phyloP scores from a whole-genome alignment of 2,113 vertebrate genomes.

The Motacilla tschutschensis region DNA sequence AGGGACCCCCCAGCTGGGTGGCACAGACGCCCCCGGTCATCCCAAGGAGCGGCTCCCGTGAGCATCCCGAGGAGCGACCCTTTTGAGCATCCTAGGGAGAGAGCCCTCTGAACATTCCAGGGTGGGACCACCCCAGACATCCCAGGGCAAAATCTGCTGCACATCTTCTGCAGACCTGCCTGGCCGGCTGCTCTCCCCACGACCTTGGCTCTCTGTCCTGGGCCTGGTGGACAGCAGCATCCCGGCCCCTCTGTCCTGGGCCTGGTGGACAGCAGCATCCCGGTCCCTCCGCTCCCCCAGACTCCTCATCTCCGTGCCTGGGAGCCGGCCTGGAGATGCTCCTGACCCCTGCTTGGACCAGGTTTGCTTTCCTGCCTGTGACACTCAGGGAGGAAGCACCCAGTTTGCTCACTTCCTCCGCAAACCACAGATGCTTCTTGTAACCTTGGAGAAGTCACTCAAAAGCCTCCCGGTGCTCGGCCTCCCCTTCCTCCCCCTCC shows the following conservation, averaged over 20 bases:
- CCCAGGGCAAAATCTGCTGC: not conserved
- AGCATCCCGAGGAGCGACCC: not conserved
- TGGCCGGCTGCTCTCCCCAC: not conserved
- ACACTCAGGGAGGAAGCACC: not conserved
- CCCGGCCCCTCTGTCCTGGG: not conserved
- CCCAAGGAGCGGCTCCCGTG: not conserved
- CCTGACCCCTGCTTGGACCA: not conserved
- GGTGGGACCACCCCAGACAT: not conserved
- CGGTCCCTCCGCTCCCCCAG: not conserved
- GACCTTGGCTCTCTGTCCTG: conserved; percentile 2
- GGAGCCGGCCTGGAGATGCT: not conserved
- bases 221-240: not conserved
- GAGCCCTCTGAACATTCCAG: not conserved
- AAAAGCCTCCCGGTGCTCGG: not conserved
- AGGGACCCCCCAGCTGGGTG: not conserved
- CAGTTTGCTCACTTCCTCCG: not conserved
- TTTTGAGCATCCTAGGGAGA: not conserved
- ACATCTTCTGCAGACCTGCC: not conserved
- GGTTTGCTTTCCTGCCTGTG: not conserved
- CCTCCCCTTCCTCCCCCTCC: not conserved
- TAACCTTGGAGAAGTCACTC: conserved; percentile 52
- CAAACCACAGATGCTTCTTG: not conserved
- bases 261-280: not conserved
- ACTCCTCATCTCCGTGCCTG: accelerated
- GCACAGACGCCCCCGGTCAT: not conserved